A percentile compares a stretch with the other conserved stretches of the same genome.
Conservation (phyloP, 2,888 invertebrate genomes). For the Dexiosoma caninum region DNA sequence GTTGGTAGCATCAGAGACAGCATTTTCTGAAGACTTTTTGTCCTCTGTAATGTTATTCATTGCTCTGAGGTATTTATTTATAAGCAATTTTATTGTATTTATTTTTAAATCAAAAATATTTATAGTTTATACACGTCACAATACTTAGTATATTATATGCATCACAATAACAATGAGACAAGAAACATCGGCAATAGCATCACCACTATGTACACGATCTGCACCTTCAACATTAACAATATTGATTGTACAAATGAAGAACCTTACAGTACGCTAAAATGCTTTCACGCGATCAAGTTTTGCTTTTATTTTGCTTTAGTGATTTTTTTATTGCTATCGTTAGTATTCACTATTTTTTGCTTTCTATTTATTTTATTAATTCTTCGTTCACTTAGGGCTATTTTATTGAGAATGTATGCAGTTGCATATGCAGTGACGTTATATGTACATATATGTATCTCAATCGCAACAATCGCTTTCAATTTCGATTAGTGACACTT, state of each 20-base stretch:
- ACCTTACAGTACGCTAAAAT: neutral
- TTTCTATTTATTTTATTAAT: neutral
- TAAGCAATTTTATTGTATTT: neutral
- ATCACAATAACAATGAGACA: neutral
- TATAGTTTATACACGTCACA: slow-evolving; percentile 33
- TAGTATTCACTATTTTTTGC: neutral
- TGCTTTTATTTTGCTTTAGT: neutral
- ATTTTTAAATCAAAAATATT: slow-evolving; percentile 8
- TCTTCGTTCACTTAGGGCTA: slow-evolving; percentile 9
- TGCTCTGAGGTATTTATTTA: neutral
- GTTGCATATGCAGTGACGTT: slow-evolving; percentile 21
- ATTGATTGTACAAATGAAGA: neutral
- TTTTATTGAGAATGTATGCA: neutral
- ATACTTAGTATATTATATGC: neutral
- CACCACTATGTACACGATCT: neutral
- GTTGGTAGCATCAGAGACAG: neutral
- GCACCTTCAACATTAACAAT: neutral
- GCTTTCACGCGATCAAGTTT: slow-evolving; percentile 21
- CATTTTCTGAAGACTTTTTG: slow-evolving; percentile 3
- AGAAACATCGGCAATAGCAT: neutral
- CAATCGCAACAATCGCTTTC: slow-evolving; percentile 41
- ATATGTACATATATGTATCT: neutral
- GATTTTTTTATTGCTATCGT: no score
- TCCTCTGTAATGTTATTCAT: slow-evolving; percentile 46
- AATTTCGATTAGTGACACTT: slow-evolving; percentile 28